Evolutionary conservation across 37 sponge, comb jelly and placozoan genomes (phyloP).

Genomic region (Spongilla lacustris): DNA sequence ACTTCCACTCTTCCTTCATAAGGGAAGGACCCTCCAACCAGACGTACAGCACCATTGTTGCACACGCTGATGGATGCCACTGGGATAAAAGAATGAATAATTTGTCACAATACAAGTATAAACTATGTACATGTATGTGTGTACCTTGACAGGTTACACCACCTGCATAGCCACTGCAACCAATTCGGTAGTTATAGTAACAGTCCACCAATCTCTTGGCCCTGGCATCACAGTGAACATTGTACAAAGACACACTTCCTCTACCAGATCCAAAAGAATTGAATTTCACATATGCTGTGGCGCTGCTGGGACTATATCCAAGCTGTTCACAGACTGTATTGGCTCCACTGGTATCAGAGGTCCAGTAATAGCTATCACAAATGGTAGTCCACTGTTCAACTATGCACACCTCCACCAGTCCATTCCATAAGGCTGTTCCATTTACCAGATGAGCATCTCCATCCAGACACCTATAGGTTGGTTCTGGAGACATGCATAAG

Average conservation of each 20-base stretch:
- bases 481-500: not conserved
- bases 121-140: not conserved
- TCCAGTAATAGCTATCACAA: not conserved
- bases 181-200: not conserved
- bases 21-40: slow-evolving; percentile 17
- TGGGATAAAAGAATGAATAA: not conserved
- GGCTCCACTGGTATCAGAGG: not conserved
- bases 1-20: slow-evolving; percentile 57
- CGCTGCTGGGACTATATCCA: not conserved
- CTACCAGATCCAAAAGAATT: too few relatives aligned
- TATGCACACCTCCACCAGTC: not conserved
- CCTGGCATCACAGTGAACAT: not conserved
- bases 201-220: not conserved
- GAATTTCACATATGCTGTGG: not conserved
- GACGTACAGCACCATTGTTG: not conserved
- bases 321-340: not conserved
- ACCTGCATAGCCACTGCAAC: not conserved
- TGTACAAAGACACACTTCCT: not conserved
- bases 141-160: not conserved
- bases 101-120: not conserved
- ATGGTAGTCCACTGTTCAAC: not conserved
- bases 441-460: not conserved
- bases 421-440: not conserved
- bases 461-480: not conserved
- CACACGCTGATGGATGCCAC: not conserved